Base-by-base conservation (phyloP, 2,113 vertebrate genomes). In the Mormoops blainvillei region DNA sequence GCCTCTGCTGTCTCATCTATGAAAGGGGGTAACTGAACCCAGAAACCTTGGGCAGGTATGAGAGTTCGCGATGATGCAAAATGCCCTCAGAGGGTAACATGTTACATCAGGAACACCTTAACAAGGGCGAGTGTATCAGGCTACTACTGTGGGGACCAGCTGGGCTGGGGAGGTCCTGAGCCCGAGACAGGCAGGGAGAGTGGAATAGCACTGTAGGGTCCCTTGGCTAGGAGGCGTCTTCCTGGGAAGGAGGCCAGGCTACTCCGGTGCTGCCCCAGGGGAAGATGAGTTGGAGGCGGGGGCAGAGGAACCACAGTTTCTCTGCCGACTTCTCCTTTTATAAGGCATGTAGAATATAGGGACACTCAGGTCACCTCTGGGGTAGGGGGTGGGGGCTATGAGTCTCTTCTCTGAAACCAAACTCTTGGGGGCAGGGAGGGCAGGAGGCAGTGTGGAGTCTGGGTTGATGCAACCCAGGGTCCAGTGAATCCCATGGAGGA, bases 11-110 rank as follows among this genome's bases (percentile, higher is more conserved):
- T 48, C n/a, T 83, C 38, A 1, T 48, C 38, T 65, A 7, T 33
- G 87, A 89, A 61, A 54, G 33, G 38, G 19, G 22, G 22, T 52
- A 4, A 15, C 41, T 15, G 33, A 65, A 12, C 18, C 22, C 38
- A 36, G 38, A 6, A 12, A 2, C 50, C 8, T 65, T 38, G 38
- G 61, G 38, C 70, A 7, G n/a, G 26, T 20, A 13, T 20, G 61
- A 67, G 58, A 36, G 13, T 54, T 52, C 0, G 0, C 0, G 1
- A 14, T 0, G 10, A 82, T 33, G 61, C 48, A n/a, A 16, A 61
- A 65, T 7, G 16, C 15, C 67, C 22, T 36, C 68, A 3, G 15
- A 93, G 14, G 87, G 11, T 36, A 43, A 26, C 31, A 12, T 4
- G 15, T 41, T 4, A 4, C 12, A 5, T 4, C 7, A 58, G 77